These are phyloP conservation scores for Drosophila prosaltans DNA, from an alignment of 1,140 invertebrate genomes.

Conservation along the genomic window DNA sequence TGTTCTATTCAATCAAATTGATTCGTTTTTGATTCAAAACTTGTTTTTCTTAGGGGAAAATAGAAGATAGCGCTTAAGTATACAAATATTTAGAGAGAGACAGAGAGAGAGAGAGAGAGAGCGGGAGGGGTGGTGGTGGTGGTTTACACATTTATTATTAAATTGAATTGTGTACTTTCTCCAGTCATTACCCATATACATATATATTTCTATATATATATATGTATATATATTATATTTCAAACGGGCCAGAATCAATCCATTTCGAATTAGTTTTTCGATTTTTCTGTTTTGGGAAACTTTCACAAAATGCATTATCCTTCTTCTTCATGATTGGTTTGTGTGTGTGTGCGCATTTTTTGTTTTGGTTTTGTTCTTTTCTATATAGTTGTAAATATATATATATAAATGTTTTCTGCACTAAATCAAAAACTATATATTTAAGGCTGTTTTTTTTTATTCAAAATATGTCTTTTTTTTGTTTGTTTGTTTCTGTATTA, in stretches of 20 bases:
- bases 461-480: conserved; percentile 54
- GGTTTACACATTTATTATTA: conserved; percentile 39
- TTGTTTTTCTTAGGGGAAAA: conserved; percentile 3
- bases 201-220: conserved; percentile 19
- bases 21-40: neutral
- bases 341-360: conserved; percentile 49
- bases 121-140: conserved; percentile 34
- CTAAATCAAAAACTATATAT: conserved; percentile 59
- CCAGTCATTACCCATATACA: conserved; percentile 78
- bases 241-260: conserved; percentile 62
- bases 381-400: conserved; percentile 28
- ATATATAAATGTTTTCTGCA: conserved; percentile 35
- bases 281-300: conserved; percentile 25
- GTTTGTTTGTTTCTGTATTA: conserved; percentile 9
- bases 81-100: conserved; percentile 39
- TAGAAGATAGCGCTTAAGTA: conserved; percentile 6
- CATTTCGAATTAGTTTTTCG: conserved; percentile 55
- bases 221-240: conserved; percentile 24
- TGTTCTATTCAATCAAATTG: neutral
- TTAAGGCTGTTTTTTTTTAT: conserved; percentile 50
- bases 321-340: conserved; percentile 24
- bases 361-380: conserved; percentile 18
- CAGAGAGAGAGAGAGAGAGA: conserved; percentile 49
- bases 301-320: conserved; percentile 2
- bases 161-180: conserved; percentile 63